Evolutionary conservation across 35 echinoderm and acorn worm genomes (phyloP).

Genomic region (Amphiura filiformis): DNA sequence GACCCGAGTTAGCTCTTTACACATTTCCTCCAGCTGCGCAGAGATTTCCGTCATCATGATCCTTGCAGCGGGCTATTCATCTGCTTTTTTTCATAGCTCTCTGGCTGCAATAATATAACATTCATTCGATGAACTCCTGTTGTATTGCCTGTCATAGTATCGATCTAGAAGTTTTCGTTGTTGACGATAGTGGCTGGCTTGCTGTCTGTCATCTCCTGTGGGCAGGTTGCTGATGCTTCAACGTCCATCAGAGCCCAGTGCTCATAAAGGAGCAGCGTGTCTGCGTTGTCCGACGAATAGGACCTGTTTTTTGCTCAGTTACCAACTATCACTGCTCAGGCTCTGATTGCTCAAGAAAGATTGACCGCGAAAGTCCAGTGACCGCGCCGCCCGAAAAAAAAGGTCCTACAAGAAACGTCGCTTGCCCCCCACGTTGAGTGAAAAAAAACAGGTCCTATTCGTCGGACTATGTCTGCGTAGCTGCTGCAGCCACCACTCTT

Average conservation of each 20-base stretch:
- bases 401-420: too few relatives aligned
- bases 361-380: too few relatives aligned
- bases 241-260: slow-evolving; percentile 36
- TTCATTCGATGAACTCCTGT: slow-evolving; percentile 48
- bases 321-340: too few relatives aligned
- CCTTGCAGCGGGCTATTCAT: not conserved
- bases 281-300: too few relatives aligned
- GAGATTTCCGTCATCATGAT: not conserved
- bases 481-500: slow-evolving; percentile 37
- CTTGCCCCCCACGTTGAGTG: too few relatives aligned
- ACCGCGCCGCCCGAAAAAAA: too few relatives aligned
- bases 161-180: slow-evolving; percentile 40
- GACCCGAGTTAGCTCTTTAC: not conserved
- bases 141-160: slow-evolving; percentile 37
- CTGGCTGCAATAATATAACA: slow-evolving; percentile 17
- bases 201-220: not conserved
- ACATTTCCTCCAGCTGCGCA: not conserved
- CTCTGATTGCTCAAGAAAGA: too few relatives aligned
- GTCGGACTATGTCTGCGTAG: too few relatives aligned
- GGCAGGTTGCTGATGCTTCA: slow-evolving; percentile 27
- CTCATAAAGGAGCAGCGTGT: not conserved
- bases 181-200: slow-evolving; percentile 31
- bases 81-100: slow-evolving; percentile 10
- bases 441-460: too few relatives aligned
- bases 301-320: too few relatives aligned